Evolutionary conservation across 2,113 vertebrate species (phyloP).

Genomic region (Notarius quadriscutis): DNA sequence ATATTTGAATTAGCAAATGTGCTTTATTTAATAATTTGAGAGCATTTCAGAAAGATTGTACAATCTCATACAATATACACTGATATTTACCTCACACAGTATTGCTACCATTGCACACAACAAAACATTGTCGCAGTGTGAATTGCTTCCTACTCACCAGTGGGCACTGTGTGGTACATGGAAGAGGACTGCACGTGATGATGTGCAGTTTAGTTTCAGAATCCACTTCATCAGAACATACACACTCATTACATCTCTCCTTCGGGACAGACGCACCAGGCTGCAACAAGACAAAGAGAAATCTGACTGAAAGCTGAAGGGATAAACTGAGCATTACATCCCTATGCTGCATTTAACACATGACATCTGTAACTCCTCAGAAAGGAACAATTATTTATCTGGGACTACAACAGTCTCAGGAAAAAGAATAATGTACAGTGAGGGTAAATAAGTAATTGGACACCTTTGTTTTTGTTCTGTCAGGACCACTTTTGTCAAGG

Average conservation of each 20-base stretch:
- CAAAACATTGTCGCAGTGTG: too few relatives aligned
- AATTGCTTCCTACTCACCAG: constrained; percentile 53
- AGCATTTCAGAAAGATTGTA: neutral
- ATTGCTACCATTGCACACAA: neutral
- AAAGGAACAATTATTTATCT: neutral
- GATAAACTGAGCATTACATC: neutral
- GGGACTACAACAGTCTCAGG: neutral
- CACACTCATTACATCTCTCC: constrained; percentile 66
- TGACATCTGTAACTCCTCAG: neutral
- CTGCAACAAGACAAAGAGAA: constrained; percentile 52
- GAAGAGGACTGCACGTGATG: constrained; percentile 62
- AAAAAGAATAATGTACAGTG: neutral
- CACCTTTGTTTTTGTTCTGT: too few relatives aligned
- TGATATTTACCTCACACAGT: neutral
- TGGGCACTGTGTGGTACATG: constrained; percentile 72
- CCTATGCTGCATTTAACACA: neutral
- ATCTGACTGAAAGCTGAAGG: neutral
- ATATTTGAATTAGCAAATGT: neutral
- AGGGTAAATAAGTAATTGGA: too few relatives aligned
- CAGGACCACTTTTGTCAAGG: too few relatives aligned
- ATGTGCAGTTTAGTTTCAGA: neutral
- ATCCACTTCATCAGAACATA: constrained; percentile 63
- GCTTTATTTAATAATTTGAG: neutral
- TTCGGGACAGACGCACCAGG: constrained; percentile 60
- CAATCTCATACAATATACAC: neutral